Evolutionary conservation across 2,888 invertebrate genomes (phyloP), one percentile per base, ranked within the genome.

Genomic region (Cylloceria caligata): DNA sequence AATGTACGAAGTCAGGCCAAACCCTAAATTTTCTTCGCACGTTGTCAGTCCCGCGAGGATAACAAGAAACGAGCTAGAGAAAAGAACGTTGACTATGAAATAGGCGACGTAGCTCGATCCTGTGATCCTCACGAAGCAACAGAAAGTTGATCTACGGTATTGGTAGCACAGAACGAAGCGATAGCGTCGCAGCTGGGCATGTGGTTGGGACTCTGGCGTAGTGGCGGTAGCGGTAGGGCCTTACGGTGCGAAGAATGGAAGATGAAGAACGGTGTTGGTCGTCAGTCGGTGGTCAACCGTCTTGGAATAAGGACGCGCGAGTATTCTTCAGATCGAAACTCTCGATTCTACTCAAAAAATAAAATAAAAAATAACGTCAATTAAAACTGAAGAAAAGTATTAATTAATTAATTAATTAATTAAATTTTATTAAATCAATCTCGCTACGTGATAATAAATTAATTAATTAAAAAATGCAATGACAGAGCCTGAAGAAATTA

Each of bases 201-300:
- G 52, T 65, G 55, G 55, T 39, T 13, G 49, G 74, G 83, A 83
- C 76, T 27, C 2, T 80, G 81, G 81, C 42, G 83, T 64, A 83
- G 83, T 76, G 84, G 84, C 79, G 68, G 73, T 60, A 80, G 81
- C 75, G 78, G 65, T 75, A 57, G 83, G 80, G 80, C 79, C 76
- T 87, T 82, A 87, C 81, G 74, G 47, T 49, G 86, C 83, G 85
- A 89, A 90, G 91, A 91, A 91, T 88, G 90, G n/a, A 92, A 91
- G 90, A 91, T 92, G 91, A 92, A 89, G 91, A 91, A 92, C 67
- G 65, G 60, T 60, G 60, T 24, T 82, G 85, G 87, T 88, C 91
- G 91, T 92, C 92, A 92, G 92, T 92, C 90, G 91, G 90, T 92
- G 90, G 88, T 90, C 88, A 91, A 89, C 92, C 92, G 90, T 91